Conservation (phyloP, 2,888 invertebrate species). For the Zaprionus obscuricornis region DNA sequence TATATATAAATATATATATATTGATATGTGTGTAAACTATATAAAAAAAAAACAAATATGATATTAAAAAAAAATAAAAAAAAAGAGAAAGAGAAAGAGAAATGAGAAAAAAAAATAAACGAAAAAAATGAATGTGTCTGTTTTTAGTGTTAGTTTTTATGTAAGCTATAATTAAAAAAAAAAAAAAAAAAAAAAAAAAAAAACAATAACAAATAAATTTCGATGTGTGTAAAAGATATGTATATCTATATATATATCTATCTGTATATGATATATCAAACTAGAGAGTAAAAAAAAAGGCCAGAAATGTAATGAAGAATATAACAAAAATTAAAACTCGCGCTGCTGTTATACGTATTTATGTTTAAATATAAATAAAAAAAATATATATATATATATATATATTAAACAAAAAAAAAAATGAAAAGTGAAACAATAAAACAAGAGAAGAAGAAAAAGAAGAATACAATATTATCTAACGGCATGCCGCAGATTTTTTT, state of each 20-base stretch:
- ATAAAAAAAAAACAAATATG: constrained; percentile 19
- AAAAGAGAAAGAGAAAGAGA: constrained; percentile 33
- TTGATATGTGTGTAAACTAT: constrained; percentile 28
- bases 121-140: constrained; percentile 79
- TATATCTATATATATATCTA: constrained; percentile 30
- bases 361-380: constrained; percentile 26
- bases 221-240: constrained; percentile 52
- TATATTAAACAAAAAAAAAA: constrained; percentile 5
- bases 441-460: background rate
- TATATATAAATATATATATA: constrained; percentile 34
- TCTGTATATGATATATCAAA: background rate
- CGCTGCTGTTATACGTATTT: constrained; percentile 56
- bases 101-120: constrained; percentile 45
- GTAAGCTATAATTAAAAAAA: constrained; percentile 54
- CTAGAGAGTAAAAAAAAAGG: constrained; percentile 27
- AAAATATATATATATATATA: constrained; percentile 16
- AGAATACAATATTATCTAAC: background rate
- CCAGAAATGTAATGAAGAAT: constrained; percentile 31
- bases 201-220: constrained; percentile 43
- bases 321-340: constrained; percentile 41
- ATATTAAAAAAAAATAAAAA: constrained; percentile 45
- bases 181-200: constrained; percentile 44
- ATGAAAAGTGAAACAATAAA: background rate
- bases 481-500: too few species aligned
- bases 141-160: constrained; percentile 80